Evolutionary conservation across 2,888 invertebrate species (phyloP).

Genomic region (Xestia rhomboidea): DNA sequence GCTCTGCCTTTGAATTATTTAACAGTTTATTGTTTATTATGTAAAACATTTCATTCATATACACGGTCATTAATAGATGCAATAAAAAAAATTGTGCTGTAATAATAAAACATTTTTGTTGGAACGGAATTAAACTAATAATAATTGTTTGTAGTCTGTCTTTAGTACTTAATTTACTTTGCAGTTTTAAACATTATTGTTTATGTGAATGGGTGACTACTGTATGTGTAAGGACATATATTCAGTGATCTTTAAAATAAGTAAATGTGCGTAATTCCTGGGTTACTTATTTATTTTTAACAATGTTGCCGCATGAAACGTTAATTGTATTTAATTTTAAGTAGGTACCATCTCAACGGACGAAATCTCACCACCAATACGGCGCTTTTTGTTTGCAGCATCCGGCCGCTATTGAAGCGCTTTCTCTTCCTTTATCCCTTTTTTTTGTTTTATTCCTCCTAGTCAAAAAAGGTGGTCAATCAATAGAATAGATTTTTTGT

Average conservation of each 20-base stretch:
- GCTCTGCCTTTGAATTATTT: slow-evolving; percentile 9
- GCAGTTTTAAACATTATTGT: background rate
- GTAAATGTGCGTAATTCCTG: background rate
- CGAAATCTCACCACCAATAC: too few relatives aligned
- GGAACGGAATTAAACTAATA: background rate
- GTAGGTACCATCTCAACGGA: too few relatives aligned
- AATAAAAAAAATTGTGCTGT: background rate
- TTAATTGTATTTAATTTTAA: background rate
- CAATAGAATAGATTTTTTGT: too few relatives aligned
- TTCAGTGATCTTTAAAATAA: background rate
- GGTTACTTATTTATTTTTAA: background rate
- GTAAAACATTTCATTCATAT: background rate
- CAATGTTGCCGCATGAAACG: background rate
- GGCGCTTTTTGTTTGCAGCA: too few relatives aligned
- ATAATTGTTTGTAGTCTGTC: background rate
- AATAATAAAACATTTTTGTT: background rate
- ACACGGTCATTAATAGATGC: background rate
- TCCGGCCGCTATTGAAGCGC: too few relatives aligned
- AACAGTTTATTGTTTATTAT: background rate
- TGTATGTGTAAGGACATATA: background rate
- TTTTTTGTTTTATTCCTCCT: too few relatives aligned
- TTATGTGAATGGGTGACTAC: background rate
- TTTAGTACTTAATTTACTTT: background rate
- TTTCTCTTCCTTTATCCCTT: too few relatives aligned
- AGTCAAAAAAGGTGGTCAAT: too few relatives aligned